These are phyloP conservation scores for Phortica magna DNA, from an alignment of 2,888 invertebrate genomes.

Conservation along the genomic window DNA sequence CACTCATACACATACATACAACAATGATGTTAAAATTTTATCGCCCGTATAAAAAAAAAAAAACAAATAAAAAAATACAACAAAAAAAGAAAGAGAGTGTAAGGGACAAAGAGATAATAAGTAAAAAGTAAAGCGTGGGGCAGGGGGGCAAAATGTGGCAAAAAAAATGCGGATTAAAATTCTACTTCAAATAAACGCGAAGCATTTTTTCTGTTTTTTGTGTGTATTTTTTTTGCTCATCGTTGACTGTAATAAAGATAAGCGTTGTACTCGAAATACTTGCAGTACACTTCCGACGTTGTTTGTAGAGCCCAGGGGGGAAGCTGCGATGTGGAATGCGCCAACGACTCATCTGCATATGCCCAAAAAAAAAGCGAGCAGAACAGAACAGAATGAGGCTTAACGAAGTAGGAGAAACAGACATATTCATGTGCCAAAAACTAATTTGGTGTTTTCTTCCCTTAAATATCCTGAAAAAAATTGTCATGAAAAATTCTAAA, in stretches of 20 bases:
- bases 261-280: slow-evolving; percentile 47
- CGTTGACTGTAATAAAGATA: slow-evolving; percentile 63
- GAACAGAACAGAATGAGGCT: background rate
- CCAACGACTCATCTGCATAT: slow-evolving; percentile 12
- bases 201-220: slow-evolving; percentile 31
- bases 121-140: background rate
- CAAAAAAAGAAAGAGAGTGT: background rate
- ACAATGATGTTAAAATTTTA: slow-evolving; percentile 71
- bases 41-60: slow-evolving; percentile 61
- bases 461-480: too few species aligned
- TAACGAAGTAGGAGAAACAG: too few species aligned
- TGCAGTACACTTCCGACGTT: slow-evolving; percentile 9
- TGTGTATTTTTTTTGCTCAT: slow-evolving; percentile 27
- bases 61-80: background rate
- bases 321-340: background rate
- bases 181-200: slow-evolving; percentile 63
- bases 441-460: too few species aligned
- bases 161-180: slow-evolving; percentile 70
- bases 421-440: too few species aligned
- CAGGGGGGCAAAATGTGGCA: background rate
- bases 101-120: background rate
- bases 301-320: background rate
- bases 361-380: slow-evolving; percentile 7
- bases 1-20: slow-evolving; percentile 34
- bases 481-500: too few species aligned